Evolutionary conservation across 2,113 vertebrate species (phyloP).

Genomic region (Ictidomys tridecemlineatus): DNA sequence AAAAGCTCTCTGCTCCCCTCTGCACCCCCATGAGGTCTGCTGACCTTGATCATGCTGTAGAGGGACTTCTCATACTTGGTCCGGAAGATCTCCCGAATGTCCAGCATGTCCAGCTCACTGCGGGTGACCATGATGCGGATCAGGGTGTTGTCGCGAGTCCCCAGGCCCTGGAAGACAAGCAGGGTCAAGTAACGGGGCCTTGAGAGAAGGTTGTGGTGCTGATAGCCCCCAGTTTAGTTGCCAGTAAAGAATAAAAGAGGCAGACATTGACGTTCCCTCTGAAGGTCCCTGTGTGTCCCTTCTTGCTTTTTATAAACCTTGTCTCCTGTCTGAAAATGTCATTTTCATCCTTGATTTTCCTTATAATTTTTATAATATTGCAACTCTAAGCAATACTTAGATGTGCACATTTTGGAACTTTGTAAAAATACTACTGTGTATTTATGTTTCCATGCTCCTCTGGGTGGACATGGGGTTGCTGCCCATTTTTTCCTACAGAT

Average conservation of each 20-base stretch:
- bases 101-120: slow-evolving; percentile 96
- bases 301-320: not conserved
- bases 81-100: slow-evolving; percentile 97
- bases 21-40: accelerated
- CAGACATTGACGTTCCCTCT: not conserved
- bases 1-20: too few relatives aligned
- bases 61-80: slow-evolving; percentile 96
- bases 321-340: accelerated
- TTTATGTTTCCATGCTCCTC: not conserved
- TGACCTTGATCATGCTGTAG: slow-evolving; percentile 96
- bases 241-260: not conserved
- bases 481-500: not conserved
- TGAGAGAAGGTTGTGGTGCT: not conserved
- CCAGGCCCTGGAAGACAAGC: slow-evolving; percentile 90
- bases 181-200: too few relatives aligned
- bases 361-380: not conserved
- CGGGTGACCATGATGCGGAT: slow-evolving; percentile 98
- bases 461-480: not conserved
- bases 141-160: slow-evolving; percentile 96
- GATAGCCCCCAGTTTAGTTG: not conserved
- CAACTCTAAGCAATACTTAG: not conserved
- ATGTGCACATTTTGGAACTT: not conserved
- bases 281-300: not conserved
- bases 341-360: not conserved
- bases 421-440: not conserved